Percentiles rank a stretch among this genome's conserved stretches.
Conservation (phyloP, 2,113 vertebrate genomes). For the Phaethon lepturus region DNA sequence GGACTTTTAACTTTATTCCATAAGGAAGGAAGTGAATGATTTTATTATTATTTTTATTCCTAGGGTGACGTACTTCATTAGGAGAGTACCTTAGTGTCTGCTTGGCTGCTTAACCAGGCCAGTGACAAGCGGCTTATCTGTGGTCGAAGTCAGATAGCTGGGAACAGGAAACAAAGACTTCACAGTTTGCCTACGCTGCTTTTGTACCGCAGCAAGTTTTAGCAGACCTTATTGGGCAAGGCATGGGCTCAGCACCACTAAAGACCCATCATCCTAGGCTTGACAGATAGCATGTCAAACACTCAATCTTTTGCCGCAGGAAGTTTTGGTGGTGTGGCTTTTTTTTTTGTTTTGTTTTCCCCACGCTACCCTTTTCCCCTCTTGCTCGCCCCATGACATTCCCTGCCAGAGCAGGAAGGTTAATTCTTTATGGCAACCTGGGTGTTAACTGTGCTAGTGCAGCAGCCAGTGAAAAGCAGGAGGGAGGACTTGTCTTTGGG, state of each 20-base stretch:
- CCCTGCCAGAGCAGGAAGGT: background rate
- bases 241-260: background rate
- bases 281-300: background rate
- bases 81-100: background rate
- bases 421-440: background rate
- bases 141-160: slow-evolving; percentile 10
- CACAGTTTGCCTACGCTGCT: background rate
- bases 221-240: background rate
- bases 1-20: background rate
- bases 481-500: background rate
- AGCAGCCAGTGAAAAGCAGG: background rate
- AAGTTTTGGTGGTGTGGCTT: background rate
- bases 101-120: background rate
- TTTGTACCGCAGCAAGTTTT: background rate
- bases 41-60: background rate
- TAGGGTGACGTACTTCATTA: background rate
- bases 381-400: background rate
- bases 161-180: slow-evolving; percentile 53
- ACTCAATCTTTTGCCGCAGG: background rate
- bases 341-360: too few relatives aligned
- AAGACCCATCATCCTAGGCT: background rate
- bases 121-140: background rate
- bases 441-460: background rate
- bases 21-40: background rate
- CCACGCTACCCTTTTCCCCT: background rate